Evolutionary conservation across 2,888 invertebrate species (phyloP), one percentile per base, ranked within the genome.

Genomic region (Corbicula japonica): DNA sequence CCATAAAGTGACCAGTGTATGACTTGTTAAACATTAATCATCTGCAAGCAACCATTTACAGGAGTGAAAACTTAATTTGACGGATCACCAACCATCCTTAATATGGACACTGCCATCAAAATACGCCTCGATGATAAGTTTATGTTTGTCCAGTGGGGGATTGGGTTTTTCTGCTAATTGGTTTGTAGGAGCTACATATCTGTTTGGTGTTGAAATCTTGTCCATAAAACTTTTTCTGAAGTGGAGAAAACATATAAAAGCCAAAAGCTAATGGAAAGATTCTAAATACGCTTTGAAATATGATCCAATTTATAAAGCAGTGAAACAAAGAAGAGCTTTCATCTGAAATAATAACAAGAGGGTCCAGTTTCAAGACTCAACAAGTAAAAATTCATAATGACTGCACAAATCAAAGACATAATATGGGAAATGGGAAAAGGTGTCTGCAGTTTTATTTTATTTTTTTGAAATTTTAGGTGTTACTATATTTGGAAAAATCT

Each of bases 21-120:
- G 50, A 61, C 61, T 69, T 52, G 61, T 30, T 50, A 35, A 34
- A 70, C 61, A 70, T 72, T 63, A 63, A 73, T 73, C 56, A 63
- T 56, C 56, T 15, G 38, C 8, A 15, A 21, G 63, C 18, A 28
- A 58, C 62, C 32, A 44, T 65, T 58, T 54, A 52, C 44, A 21
- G 54, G 54, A 56, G 72, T 12, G 12, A 56, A 26, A 56, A 73
- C 65, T 63, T 73, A 54, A 65, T 56, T 63, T 65, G 72, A 46
- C 54, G 48, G 44, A 73, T 73, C 56, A 34, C 44, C 38, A 50
- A 54, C n/a, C n/a, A 18, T 41, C 28, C 52, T 35, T 62, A 44
- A 63, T 65, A 65, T 58, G 63, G 48, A 60, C 50, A 52, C 21
- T 28, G 61, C 35, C 50, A 61, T 61, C 48, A 44, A 61, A 50